Evolutionary conservation across 2,888 invertebrate genomes (phyloP).

Genomic region (Mythimna loreyi): DNA sequence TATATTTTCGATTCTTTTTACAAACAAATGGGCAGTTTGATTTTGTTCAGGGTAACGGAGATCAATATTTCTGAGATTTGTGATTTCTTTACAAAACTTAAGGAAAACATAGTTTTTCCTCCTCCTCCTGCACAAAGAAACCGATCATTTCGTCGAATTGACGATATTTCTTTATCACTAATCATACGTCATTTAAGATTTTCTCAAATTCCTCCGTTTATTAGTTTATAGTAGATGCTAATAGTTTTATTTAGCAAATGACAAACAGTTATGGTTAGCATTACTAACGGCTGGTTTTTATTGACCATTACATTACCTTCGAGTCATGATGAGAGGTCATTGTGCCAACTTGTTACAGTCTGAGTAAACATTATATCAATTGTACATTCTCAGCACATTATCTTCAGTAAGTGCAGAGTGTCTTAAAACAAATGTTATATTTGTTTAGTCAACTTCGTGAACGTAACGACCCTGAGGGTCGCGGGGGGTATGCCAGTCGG

Average conservation of each 20-base stretch:
- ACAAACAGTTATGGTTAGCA: slow-evolving; percentile 5
- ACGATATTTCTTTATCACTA: background rate
- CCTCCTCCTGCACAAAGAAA: slow-evolving; percentile 11
- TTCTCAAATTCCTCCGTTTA: background rate
- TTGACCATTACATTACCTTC: background rate
- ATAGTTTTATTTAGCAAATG: slow-evolving; percentile 2
- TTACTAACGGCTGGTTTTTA: slow-evolving; percentile 25
- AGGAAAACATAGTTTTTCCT: slow-evolving; percentile 13
- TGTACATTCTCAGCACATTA: slow-evolving; percentile 1
- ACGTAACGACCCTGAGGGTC: too few species aligned
- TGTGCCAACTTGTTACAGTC: slow-evolving; percentile 1
- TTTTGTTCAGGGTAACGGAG: background rate
- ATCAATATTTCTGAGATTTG: slow-evolving; percentile 6
- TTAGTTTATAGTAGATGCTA: too few species aligned
- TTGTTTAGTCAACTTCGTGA: too few species aligned
- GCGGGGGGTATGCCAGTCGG: too few species aligned
- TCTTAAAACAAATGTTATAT: too few species aligned
- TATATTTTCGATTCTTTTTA: slow-evolving; percentile 7
- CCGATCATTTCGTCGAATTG: background rate
- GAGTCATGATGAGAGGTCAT: slow-evolving; percentile 22
- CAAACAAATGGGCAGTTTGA: background rate
- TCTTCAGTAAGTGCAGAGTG: background rate
- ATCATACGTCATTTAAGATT: background rate
- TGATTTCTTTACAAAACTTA: background rate
- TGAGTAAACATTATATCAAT: slow-evolving; percentile 9